A percentile compares a stretch with the other conserved stretches of the same genome.
These are phyloP conservation scores for Lochmaea crataegi DNA, from an alignment of 2,888 invertebrate species.

Conservation along the genomic window DNA sequence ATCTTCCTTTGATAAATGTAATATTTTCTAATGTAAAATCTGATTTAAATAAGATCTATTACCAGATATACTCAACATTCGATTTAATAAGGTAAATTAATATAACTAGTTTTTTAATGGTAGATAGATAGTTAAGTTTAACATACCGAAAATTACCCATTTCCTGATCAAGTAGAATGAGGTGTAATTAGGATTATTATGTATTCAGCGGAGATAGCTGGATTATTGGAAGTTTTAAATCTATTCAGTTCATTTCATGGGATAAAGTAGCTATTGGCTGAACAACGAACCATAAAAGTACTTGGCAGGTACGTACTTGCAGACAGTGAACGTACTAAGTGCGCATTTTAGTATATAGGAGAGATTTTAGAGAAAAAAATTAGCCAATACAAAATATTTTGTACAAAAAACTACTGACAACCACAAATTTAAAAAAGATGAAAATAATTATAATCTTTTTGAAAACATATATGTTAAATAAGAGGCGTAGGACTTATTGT, in stretches of 20 bases:
- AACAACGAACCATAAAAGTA: conserved; percentile 14
- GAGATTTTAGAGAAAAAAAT: no score
- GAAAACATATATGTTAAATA: no score
- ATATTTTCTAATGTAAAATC: neutral
- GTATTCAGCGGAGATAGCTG: conserved; percentile 34
- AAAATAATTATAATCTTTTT: no score
- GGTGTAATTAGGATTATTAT: conserved; percentile 37
- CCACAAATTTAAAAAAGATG: no score
- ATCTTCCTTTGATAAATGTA: no score
- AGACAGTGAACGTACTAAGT: no score
- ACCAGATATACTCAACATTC: neutral
- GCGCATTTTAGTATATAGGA: no score
- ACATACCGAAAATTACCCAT: conserved; percentile 22
- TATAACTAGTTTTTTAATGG: conserved; percentile 21
- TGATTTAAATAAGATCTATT: neutral
- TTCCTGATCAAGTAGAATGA: conserved; percentile 30
- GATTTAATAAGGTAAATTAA: conserved; percentile 2
- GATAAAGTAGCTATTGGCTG: conserved; percentile 29
- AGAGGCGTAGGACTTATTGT: no score
- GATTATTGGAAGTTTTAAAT: conserved; percentile 37
- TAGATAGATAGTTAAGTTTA: neutral
- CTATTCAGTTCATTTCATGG: conserved; percentile 32
- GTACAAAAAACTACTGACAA: no score
- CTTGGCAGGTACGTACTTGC: neutral
- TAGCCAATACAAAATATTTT: no score